phyloP scores from a whole-genome alignment of 2,113 vertebrate species.

The Raja brachyura region DNA sequence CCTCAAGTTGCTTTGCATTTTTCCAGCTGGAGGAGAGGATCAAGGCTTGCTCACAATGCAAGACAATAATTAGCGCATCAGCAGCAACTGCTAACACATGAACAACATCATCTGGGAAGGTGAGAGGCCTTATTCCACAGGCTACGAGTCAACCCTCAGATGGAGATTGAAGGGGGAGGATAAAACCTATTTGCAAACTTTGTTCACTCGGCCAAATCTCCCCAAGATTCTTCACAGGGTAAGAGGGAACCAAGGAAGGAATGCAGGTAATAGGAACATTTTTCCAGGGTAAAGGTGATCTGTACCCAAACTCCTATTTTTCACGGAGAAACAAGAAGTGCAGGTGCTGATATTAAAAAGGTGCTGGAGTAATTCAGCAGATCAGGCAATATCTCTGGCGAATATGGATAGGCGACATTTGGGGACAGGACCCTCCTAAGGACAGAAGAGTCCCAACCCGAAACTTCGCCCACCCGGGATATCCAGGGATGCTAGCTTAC shows the following conservation, averaged over 20 bases:
- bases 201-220: neutral
- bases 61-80: neutral
- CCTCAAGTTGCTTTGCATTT: too few species aligned
- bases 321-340: too few species aligned
- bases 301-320: neutral
- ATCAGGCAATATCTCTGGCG: too few species aligned
- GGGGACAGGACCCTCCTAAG: too few species aligned
- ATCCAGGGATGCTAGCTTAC: too few species aligned
- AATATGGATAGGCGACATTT: too few species aligned
- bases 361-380: too few species aligned
- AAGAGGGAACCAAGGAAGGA: neutral
- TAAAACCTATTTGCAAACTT: neutral
- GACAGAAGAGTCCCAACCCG: too few species aligned
- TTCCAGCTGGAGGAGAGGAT: neutral
- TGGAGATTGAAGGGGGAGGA: neutral
- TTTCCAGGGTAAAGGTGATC: too few species aligned
- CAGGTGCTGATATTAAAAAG: too few species aligned
- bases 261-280: neutral
- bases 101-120: neutral
- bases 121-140: neutral
- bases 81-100: neutral
- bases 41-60: neutral
- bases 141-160: neutral
- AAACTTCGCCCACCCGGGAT: too few species aligned
- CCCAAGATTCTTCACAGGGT: neutral